Percentiles rank a stretch among this genome's conserved stretches.
These are phyloP conservation scores for Lipotes vexillifer DNA, from an alignment of 2,113 vertebrate species.

Conservation along the genomic window DNA sequence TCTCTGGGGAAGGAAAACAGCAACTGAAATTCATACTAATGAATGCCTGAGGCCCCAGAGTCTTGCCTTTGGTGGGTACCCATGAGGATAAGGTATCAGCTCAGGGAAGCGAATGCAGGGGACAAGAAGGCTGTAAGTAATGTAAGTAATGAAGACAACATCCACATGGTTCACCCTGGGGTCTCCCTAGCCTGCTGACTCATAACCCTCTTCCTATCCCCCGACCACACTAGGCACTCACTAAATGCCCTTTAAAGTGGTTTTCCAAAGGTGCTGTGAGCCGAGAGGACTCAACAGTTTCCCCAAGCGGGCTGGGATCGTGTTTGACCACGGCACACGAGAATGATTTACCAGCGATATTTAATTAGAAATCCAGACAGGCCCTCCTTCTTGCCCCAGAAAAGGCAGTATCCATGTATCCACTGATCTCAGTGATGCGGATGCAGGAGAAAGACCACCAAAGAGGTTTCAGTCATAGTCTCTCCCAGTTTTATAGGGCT, in stretches of 20 bases:
- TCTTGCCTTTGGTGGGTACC: background rate
- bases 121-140: background rate
- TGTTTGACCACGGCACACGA: background rate
- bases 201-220: background rate
- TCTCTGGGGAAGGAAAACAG: background rate
- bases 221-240: background rate
- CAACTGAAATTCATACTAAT: background rate
- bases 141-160: background rate
- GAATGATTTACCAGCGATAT: background rate
- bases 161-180: background rate
- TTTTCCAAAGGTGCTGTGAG: background rate
- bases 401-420: background rate
- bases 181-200: background rate
- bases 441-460: background rate
- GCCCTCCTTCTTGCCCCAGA: background rate
- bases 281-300: fast-evolving
- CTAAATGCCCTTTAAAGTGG: background rate
- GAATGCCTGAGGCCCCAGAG: background rate
- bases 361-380: background rate
- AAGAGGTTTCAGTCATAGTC: background rate
- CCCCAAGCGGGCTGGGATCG: background rate
- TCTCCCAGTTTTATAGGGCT: background rate
- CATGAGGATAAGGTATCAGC: background rate
- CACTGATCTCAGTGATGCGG: background rate
- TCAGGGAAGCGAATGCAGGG: background rate